Percentiles rank a stretch among this genome's conserved stretches.
phyloP scores from a whole-genome alignment of 2,797 vertebrate species.

The Limosa lapponica region DNA sequence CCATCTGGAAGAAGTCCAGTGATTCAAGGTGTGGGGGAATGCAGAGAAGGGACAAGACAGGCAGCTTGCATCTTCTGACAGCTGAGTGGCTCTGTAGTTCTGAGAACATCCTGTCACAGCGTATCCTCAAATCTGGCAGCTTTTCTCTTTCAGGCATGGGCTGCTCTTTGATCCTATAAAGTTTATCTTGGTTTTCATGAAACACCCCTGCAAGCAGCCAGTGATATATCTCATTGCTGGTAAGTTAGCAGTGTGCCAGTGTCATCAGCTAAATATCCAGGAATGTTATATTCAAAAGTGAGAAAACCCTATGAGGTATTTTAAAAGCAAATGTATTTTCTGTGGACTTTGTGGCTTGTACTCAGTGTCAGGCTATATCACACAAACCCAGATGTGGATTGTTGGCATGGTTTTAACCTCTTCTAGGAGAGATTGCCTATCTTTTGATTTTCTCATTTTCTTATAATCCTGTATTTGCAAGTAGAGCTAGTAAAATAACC shows the following conservation, averaged over 20 bases:
- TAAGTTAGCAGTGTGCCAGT: not conserved
- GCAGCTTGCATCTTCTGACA: not conserved
- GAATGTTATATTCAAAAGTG: not conserved
- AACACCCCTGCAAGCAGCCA: not conserved
- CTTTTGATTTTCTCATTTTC: conserved; percentile 13
- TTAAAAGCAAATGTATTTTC: not conserved
- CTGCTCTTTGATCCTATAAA: not conserved
- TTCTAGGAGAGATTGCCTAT: not conserved
- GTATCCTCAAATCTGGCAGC: not conserved
- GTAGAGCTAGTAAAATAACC: not conserved
- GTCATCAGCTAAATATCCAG: not conserved
- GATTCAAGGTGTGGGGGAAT: not conserved
- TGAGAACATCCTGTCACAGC: not conserved
- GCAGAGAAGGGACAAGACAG: not conserved
- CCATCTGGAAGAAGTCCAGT: not conserved
- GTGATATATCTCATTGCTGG: not conserved
- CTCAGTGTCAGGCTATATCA: conserved; percentile 10
- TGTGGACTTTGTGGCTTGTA: not conserved
- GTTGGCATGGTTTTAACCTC: conserved; percentile 19
- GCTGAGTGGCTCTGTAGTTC: not conserved
- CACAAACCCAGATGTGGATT: conserved; percentile 28
- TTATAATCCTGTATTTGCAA: conserved; percentile 15
- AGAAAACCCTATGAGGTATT: not conserved
- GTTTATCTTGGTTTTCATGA: conserved; percentile 4
- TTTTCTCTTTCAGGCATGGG: not conserved